A percentile compares a stretch with the other conserved stretches of the same genome.
Conservation (phyloP, 2,797 vertebrate genomes). For the Todus mexicanus region DNA sequence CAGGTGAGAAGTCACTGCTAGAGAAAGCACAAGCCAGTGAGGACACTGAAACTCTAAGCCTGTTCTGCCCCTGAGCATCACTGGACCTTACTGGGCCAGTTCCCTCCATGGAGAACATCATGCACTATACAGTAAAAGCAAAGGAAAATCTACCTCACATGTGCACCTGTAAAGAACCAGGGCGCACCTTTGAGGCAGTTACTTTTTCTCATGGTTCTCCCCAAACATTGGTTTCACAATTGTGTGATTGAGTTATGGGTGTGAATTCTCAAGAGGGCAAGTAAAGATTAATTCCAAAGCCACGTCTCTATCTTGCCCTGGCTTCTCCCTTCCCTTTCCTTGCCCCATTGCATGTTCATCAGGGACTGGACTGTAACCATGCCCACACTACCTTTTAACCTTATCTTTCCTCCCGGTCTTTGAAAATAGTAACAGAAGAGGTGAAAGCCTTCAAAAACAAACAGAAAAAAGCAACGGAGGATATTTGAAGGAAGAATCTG, state of each 20-base stretch:
- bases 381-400: not conserved
- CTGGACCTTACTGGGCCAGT: accelerated
- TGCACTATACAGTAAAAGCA: not conserved
- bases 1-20: not conserved
- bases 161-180: not conserved
- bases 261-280: not conserved
- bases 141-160: not conserved
- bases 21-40: not conserved
- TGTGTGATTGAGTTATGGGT: not conserved
- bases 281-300: not conserved
- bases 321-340: not conserved
- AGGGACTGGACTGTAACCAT: not conserved
- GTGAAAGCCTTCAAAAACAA: conserved; percentile 37
- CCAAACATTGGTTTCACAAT: not conserved
- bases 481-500: conserved; percentile 17
- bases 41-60: not conserved
- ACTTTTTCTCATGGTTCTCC: not conserved
- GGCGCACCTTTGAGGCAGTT: not conserved
- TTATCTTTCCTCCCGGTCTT: conserved; percentile 26
- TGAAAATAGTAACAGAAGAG: conserved; percentile 50
- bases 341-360: not conserved
- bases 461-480: not conserved
- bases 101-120: not conserved
- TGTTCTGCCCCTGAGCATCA: not conserved
- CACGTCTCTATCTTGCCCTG: not conserved